These are phyloP conservation scores for Schmidtea mediterranea DNA, from an alignment of 1,140 invertebrate species.

Conservation along the genomic window DNA sequence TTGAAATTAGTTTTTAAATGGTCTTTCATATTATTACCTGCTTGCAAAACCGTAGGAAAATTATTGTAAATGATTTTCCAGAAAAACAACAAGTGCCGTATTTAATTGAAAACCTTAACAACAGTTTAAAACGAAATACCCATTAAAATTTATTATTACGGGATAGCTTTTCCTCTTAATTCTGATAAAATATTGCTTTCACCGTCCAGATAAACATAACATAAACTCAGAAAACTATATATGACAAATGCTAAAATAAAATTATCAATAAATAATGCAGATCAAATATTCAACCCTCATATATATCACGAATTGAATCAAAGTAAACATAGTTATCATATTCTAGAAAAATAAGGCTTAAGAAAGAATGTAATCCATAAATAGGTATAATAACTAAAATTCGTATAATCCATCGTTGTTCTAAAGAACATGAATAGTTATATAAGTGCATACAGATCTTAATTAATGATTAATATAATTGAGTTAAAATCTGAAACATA, in stretches of 20 bases:
- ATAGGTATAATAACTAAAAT: conserved; percentile 97
- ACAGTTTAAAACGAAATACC: no score
- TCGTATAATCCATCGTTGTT: conserved; percentile 93
- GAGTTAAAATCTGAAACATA: conserved; percentile 19
- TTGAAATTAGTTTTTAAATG: no score
- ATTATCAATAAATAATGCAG: no score
- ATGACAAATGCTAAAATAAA: conserved; percentile 61
- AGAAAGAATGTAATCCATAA: conserved; percentile 90
- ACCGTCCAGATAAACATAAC: conserved; percentile 84
- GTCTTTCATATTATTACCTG: conserved; percentile 19
- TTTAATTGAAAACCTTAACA: conserved; percentile 48
- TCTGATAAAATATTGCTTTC: conserved; percentile 98
- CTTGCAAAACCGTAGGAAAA: conserved; percentile 92
- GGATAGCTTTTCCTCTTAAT: conserved; percentile 79
- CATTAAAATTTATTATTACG: conserved; percentile 33
- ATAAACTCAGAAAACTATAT: conserved; percentile 92
- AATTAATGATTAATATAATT: conserved; percentile 19
- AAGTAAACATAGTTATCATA: conserved; percentile 95
- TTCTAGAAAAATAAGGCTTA: conserved; percentile 85
- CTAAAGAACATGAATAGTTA: conserved; percentile 53
- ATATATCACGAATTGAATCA: conserved; percentile 90
- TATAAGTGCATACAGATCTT: conserved; percentile 84
- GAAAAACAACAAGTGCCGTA: conserved; percentile 79
- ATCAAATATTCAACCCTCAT: conserved; percentile 36
- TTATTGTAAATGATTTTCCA: conserved; percentile 70